Conservation (phyloP, 2,797 vertebrate species). For the Enteromius mattozi region DNA sequence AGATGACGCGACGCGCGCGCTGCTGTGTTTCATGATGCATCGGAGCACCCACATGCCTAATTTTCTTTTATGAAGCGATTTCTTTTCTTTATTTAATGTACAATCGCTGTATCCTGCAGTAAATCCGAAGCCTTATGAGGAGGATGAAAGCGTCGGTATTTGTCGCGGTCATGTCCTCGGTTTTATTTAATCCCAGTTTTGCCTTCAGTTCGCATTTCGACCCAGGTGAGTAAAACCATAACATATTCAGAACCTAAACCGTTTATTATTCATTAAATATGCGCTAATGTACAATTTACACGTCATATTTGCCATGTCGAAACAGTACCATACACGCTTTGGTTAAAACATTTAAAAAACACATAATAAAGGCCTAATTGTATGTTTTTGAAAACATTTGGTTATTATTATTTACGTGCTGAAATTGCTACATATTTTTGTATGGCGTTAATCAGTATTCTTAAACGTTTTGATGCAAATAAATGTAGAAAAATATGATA, state of each 20-base stretch:
- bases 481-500: not conserved
- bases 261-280: not conserved
- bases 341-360: not conserved
- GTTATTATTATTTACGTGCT: not conserved
- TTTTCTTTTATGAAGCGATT: slow-evolving; percentile 62
- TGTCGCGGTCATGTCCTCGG: slow-evolving; percentile 88
- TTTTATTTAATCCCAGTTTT: slow-evolving; percentile 92
- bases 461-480: not conserved
- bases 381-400: not conserved
- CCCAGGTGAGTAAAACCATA: slow-evolving; percentile 83
- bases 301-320: not conserved
- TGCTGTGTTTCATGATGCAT: slow-evolving; percentile 72
- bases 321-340: slow-evolving; percentile 3
- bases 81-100: slow-evolving; percentile 56
- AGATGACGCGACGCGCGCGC: slow-evolving; percentile 61
- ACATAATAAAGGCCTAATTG: not conserved
- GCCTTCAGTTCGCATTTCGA: slow-evolving; percentile 97
- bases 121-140: slow-evolving; percentile 53
- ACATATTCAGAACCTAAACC: not conserved
- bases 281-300: not conserved
- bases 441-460: not conserved
- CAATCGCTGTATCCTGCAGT: slow-evolving; percentile 52
- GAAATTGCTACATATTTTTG: not conserved
- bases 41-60: slow-evolving; percentile 58
- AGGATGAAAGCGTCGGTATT: slow-evolving; percentile 80